These are phyloP conservation scores for Anthoscopus minutus DNA, from an alignment of 2,113 vertebrate genomes.

Conservation along the genomic window DNA sequence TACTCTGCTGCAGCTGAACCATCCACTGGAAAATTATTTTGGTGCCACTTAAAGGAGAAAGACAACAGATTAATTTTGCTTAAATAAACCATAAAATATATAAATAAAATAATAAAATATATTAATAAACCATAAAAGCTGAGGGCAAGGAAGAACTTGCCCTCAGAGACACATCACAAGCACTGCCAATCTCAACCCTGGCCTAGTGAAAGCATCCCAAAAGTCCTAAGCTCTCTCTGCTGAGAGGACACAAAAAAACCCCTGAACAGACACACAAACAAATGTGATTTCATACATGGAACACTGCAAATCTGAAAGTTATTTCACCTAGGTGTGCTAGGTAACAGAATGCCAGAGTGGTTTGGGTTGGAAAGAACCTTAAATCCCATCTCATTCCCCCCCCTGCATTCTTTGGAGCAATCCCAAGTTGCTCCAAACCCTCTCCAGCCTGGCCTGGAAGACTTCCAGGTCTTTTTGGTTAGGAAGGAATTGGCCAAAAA, in stretches of 20 bases:
- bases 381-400: accelerated
- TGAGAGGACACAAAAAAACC: background rate
- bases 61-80: background rate
- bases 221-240: background rate
- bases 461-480: background rate
- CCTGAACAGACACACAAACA: background rate
- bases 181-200: background rate
- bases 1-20: background rate
- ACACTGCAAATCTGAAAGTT: background rate
- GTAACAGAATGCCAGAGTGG: background rate
- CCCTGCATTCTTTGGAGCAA: too few species aligned
- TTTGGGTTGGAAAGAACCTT: background rate
- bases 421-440: background rate
- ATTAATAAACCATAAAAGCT: background rate
- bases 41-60: background rate
- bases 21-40: background rate
- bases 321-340: background rate
- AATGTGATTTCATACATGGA: background rate
- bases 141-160: background rate
- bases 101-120: too few species aligned
- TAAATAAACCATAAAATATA: background rate
- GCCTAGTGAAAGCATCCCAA: background rate
- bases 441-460: background rate
- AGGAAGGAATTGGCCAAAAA: background rate
- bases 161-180: background rate